phyloP scores from a whole-genome alignment of 2,888 invertebrate genomes.

The Odontocolon sp. region DNA sequence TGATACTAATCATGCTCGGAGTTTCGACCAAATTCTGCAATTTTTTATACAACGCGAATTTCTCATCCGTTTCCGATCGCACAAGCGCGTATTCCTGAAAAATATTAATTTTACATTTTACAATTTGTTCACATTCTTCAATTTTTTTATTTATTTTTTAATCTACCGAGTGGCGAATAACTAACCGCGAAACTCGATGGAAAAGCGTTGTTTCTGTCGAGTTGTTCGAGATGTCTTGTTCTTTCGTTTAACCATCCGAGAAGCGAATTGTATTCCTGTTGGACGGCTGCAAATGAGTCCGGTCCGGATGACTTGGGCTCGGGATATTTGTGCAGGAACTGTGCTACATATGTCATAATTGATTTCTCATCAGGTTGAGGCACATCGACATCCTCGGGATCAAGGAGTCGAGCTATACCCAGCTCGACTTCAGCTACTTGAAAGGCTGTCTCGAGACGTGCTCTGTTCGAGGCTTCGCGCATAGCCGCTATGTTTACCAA shows the following conservation, averaged over 20 bases:
- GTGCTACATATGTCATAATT: conserved; percentile 99
- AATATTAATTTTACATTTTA: background rate
- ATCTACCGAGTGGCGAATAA: no score
- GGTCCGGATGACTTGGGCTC: conserved; percentile 90
- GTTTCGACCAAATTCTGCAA: conserved; percentile 90
- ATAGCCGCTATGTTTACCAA: conserved; percentile 93
- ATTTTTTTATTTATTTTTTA: no score
- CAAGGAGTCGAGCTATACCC: conserved; percentile 94
- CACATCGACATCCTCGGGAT: conserved; percentile 98
- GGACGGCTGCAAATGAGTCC: conserved; percentile 89
- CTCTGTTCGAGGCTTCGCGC: conserved; percentile 88
- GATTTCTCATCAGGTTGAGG: conserved; percentile 98
- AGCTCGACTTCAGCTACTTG: conserved; percentile 94
- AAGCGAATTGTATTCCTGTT: conserved; percentile 91
- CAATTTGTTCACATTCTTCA: background rate
- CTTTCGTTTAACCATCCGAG: conserved; percentile 92
- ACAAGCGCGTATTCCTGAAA: conserved; percentile 89
- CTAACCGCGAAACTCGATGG: conserved; percentile 87
- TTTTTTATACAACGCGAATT: conserved; percentile 88
- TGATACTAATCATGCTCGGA: conserved; percentile 91
- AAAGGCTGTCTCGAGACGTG: conserved; percentile 95
- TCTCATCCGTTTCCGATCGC: conserved; percentile 89
- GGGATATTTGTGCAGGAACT: conserved; percentile 97
- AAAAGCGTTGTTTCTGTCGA: conserved; percentile 88
- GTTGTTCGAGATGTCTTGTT: conserved; percentile 88